Evolutionary conservation across 2,888 invertebrate species (phyloP).

Genomic region (Pterostichus niger): DNA sequence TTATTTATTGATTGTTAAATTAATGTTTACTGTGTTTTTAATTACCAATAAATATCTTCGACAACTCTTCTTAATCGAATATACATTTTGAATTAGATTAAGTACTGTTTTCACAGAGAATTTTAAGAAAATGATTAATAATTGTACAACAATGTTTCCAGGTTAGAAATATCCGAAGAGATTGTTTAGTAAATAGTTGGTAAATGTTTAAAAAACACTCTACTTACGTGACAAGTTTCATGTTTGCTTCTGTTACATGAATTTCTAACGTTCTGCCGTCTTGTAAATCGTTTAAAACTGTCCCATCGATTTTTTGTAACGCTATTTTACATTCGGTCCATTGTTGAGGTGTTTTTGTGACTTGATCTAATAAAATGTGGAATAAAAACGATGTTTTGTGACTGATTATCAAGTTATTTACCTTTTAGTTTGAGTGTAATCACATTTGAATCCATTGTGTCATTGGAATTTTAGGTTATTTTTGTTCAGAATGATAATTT

Average conservation of each 20-base stretch:
- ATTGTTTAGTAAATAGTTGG: not conserved
- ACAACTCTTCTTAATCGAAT: not conserved
- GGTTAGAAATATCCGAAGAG: too few species aligned
- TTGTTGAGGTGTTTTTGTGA: slow-evolving; percentile 69
- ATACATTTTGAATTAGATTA: not conserved
- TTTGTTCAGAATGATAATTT: too few species aligned
- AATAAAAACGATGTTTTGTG: not conserved
- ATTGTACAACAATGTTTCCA: too few species aligned
- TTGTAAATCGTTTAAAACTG: slow-evolving; percentile 71
- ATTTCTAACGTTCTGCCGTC: slow-evolving; percentile 74
- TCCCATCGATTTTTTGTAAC: slow-evolving; percentile 75
- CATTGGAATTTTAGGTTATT: not conserved
- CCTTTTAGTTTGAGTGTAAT: slow-evolving; percentile 49
- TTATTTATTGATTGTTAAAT: too few species aligned
- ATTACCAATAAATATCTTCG: not conserved
- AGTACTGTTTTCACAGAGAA: not conserved
- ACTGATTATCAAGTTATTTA: not conserved
- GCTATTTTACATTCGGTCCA: slow-evolving; percentile 73
- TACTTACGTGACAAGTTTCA: slow-evolving; percentile 73
- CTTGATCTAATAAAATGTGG: not conserved
- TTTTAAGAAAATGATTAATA: not conserved
- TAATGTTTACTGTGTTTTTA: too few species aligned
- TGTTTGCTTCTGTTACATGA: slow-evolving; percentile 74
- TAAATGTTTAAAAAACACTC: not conserved
- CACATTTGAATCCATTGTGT: slow-evolving; percentile 50